Evolutionary conservation across 2,113 vertebrate genomes (phyloP), one percentile per base, ranked within the genome.

Genomic region (Clarias macrocephalus): DNA sequence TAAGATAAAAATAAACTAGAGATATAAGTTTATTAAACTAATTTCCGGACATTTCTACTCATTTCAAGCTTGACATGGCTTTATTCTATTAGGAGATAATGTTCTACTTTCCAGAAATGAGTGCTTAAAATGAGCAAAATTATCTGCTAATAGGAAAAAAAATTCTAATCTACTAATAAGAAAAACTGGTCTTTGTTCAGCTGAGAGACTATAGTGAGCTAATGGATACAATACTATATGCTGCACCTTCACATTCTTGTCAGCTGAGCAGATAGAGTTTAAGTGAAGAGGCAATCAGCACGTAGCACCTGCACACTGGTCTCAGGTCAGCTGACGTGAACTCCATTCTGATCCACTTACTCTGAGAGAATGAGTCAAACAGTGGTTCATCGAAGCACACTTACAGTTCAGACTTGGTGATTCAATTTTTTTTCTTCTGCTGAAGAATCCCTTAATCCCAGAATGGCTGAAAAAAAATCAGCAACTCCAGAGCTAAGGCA

Each of bases 311-410:
- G 73, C 84, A 77, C 68, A 87, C 59, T 76, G 86, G 77, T 42
- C 80, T 86, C 73, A 60, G 79, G 75, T 85, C 83, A 85, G 68
- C 28, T 81, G 65, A 86, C 13, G 33, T 81, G 86, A 88, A 68
- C 79, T 83, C n/a, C 82, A 82, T 72, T 83, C 84, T 60, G 60
- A 86, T 83, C 75, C 73, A 88, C 79, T 62, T 84, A 86, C 42
- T 57, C 63, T 83, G 42, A 70, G 15, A 72, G 76, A 70, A 48
- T 18, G 57, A 80, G 76, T 84, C 88, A 84, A 89, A 84, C 37
- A 84, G 56, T 85, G 86, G 65, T 83, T 73, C 79, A 60, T 70
- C 52, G 62, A 57, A 73, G 73, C 37, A 79, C 54, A 86, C 25
- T 66, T 48, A 72, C 54, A 57, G 77, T 54, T 86, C 79, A 73